phyloP scores from a whole-genome alignment of 2,888 invertebrate genomes.

The Idaea dimidiata region DNA sequence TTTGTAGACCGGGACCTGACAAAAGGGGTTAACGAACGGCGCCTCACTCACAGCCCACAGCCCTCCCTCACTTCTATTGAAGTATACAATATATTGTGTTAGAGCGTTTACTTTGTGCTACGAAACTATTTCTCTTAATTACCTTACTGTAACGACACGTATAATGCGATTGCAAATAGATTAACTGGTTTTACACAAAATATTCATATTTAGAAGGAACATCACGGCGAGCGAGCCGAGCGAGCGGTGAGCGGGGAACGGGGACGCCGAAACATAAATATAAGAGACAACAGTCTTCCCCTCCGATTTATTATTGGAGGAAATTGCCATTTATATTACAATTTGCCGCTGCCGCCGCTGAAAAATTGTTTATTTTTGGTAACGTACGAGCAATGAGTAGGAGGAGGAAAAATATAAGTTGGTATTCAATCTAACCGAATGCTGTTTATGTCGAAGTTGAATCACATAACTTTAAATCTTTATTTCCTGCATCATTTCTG shows the following conservation, averaged over 20 bases:
- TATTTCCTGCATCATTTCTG: too few relatives aligned
- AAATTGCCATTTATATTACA: background rate
- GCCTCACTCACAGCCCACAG: background rate
- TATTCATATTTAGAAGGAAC: background rate
- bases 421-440: background rate
- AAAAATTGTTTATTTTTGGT: background rate
- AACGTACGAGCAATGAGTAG: background rate
- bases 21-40: constrained; percentile 1
- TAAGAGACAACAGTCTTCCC: background rate
- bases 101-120: background rate
- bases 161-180: background rate
- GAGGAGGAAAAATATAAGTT: background rate
- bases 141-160: background rate
- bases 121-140: background rate
- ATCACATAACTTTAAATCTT: background rate
- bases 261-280: too few relatives aligned
- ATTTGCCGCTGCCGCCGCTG: background rate
- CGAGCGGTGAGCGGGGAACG: background rate
- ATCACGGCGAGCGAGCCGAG: background rate
- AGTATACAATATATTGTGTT: background rate
- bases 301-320: background rate
- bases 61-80: too few relatives aligned
- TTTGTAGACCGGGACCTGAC: background rate
- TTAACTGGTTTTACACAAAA: background rate
- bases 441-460: background rate